phyloP scores from a whole-genome alignment of 2,113 vertebrate species.

The Sphyrna mokarran region DNA sequence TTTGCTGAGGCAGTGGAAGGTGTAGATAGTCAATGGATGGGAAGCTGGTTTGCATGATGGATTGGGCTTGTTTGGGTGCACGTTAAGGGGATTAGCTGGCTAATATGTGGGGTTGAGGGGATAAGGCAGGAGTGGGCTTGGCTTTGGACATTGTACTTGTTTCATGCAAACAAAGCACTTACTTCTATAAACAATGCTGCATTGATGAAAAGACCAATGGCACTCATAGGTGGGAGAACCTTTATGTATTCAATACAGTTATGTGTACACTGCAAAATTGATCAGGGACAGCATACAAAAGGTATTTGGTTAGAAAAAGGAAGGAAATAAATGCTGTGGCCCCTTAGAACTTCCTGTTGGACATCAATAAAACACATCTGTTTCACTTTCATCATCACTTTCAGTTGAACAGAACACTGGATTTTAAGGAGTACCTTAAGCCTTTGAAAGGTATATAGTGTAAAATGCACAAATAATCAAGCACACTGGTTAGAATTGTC shows the following conservation, averaged over 20 bases:
- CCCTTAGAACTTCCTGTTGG: background rate
- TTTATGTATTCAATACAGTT: background rate
- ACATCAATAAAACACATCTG: background rate
- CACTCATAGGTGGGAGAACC: background rate
- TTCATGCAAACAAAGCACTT: background rate
- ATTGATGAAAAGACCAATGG: background rate
- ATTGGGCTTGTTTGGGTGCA: no score
- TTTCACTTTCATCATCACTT: background rate
- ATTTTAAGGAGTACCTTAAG: background rate
- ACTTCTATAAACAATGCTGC: background rate
- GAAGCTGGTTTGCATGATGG: no score
- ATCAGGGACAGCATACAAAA: background rate
- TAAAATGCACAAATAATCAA: slow-evolving; percentile 7
- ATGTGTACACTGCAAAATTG: no score
- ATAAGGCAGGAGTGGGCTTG: no score
- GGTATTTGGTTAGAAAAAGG: background rate
- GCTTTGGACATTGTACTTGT: background rate
- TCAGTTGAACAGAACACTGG: background rate
- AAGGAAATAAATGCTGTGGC: background rate
- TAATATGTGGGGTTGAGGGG: no score
- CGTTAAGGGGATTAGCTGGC: no score
- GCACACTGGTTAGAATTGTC: background rate
- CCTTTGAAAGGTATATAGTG: background rate
- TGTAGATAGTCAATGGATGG: no score
- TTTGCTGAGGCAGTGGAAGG: no score